Evolutionary conservation across 2,797 vertebrate genomes (phyloP).

Genomic region (Spondyliosoma cantharus): DNA sequence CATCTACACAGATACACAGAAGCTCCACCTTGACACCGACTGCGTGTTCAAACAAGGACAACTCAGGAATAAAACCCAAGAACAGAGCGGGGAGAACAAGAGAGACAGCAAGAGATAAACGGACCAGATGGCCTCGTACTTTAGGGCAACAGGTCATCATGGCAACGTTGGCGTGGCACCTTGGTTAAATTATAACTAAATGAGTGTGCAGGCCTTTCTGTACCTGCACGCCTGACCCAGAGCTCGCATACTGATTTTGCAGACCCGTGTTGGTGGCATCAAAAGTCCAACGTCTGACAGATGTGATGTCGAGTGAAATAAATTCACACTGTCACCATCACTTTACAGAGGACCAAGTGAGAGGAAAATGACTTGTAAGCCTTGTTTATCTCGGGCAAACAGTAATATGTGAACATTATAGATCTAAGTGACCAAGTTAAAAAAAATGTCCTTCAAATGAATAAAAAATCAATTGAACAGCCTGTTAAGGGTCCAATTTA

Average conservation of each 20-base stretch:
- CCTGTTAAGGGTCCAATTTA: no score
- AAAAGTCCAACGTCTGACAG: no score
- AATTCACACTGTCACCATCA: background rate
- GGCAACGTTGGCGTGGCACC: conserved; percentile 39
- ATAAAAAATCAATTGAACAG: background rate
- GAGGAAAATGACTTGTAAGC: background rate
- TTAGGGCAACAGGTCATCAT: conserved; percentile 30
- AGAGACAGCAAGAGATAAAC: conserved; percentile 25
- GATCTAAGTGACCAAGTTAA: background rate
- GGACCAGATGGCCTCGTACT: conserved; percentile 70
- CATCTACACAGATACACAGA: background rate
- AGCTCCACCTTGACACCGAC: conserved; percentile 22
- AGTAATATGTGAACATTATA: background rate
- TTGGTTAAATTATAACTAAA: conserved; percentile 74
- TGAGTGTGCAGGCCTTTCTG: conserved; percentile 32
- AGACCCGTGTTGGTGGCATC: background rate
- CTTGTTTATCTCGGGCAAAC: background rate
- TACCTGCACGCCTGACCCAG: conserved; percentile 26
- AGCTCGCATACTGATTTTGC: background rate
- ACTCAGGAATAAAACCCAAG: conserved; percentile 1
- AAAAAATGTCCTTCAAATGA: background rate
- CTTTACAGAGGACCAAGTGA: background rate
- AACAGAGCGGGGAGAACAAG: background rate
- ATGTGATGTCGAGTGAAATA: no score
- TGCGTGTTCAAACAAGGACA: conserved; percentile 42